A percentile compares a stretch with the other conserved stretches of the same genome.
Evolutionary conservation across 2,113 vertebrate genomes (phyloP).

Genomic region (Motacilla alba): DNA sequence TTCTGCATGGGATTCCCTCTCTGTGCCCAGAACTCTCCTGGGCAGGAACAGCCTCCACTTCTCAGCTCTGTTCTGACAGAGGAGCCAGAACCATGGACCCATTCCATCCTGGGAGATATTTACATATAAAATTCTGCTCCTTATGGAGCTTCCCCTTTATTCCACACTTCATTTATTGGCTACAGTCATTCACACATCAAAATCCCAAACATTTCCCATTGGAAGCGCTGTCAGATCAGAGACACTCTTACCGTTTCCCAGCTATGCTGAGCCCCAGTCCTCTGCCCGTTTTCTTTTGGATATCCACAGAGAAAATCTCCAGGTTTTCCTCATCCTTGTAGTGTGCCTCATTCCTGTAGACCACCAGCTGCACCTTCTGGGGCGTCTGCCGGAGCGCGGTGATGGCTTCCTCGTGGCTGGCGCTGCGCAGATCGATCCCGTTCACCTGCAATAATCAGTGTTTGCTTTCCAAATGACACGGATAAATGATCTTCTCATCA

Average conservation of each 20-base stretch:
- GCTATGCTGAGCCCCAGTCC: slow-evolving; percentile 96
- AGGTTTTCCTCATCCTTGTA: slow-evolving; percentile 89
- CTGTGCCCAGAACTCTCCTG: not conserved
- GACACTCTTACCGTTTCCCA: slow-evolving; percentile 83
- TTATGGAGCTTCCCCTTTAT: not conserved
- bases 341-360: slow-evolving; percentile 86
- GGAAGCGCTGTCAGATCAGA: not conserved
- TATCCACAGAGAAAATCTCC: slow-evolving; percentile 84
- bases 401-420: slow-evolving; percentile 91
- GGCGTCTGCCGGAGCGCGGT: slow-evolving; percentile 87
- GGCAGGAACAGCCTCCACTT: not conserved
- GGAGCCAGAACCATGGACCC: not conserved
- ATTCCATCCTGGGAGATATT: not conserved
- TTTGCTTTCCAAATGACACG: not conserved
- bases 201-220: not conserved
- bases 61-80: not conserved
- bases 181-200: not conserved
- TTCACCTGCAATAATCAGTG: slow-evolving; percentile 81
- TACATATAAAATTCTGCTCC: not conserved
- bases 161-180: not conserved
- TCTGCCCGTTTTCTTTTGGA: slow-evolving; percentile 88
- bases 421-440: slow-evolving; percentile 84
- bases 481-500: not conserved
- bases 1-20: accelerated
- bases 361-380: slow-evolving; percentile 83